Evolutionary conservation across 2,888 invertebrate species (phyloP).

Genomic region (Aleiodes leptofemur): DNA sequence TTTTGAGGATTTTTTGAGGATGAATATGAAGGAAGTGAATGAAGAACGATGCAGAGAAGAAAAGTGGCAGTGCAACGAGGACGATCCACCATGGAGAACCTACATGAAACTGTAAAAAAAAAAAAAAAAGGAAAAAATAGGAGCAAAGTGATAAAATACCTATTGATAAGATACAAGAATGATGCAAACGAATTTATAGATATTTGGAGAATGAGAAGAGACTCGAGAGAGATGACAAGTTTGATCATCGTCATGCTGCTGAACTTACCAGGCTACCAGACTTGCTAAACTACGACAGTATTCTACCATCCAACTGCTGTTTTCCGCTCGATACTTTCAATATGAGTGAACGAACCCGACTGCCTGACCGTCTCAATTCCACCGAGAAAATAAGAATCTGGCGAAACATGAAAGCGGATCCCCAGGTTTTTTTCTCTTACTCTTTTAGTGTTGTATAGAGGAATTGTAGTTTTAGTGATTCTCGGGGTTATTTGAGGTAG

Average conservation of each 20-base stretch:
- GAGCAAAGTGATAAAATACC: neutral
- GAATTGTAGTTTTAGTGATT: too few species aligned
- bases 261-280: constrained; percentile 55
- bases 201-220: constrained; percentile 57
- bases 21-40: neutral
- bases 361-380: constrained; percentile 57
- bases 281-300: constrained; percentile 55
- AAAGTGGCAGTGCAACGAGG: constrained; percentile 52
- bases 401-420: constrained; percentile 60
- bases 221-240: constrained; percentile 56
- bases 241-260: constrained; percentile 56
- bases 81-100: constrained; percentile 59
- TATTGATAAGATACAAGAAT: neutral
- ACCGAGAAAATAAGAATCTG: constrained; percentile 63
- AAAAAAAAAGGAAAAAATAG: constrained; percentile 7
- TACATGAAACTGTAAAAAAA: constrained; percentile 62
- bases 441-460: neutral
- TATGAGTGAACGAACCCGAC: constrained; percentile 44
- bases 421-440: constrained; percentile 53
- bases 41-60: constrained; percentile 40
- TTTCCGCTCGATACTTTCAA: constrained; percentile 61
- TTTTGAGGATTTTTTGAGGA: too few species aligned
- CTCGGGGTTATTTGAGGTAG: too few species aligned
- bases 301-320: constrained; percentile 52
- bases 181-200: constrained; percentile 40